Conservation (phyloP, 2,888 invertebrate genomes). For the Callyntrura sp. region DNA sequence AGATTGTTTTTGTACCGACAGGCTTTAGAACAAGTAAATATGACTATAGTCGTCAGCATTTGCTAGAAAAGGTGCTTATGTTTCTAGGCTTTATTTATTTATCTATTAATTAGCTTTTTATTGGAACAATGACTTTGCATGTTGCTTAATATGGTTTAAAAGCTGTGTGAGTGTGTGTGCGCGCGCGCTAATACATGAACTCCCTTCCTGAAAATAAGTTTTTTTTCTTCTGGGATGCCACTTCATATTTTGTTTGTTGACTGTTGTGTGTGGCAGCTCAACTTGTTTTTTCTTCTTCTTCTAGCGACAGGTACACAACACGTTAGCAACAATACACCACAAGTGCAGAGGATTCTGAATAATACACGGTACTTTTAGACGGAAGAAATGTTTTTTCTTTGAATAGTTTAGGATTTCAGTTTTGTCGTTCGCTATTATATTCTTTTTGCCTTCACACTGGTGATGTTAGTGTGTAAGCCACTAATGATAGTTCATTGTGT, state of each 20-base stretch:
- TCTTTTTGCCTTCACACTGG: constrained; percentile 10
- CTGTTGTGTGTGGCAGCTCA: neutral
- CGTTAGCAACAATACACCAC: no score
- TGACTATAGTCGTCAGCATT: neutral
- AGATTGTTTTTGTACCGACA: neutral
- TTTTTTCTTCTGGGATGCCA: neutral
- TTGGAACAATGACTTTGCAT: constrained; percentile 71
- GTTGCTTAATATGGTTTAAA: constrained; percentile 68
- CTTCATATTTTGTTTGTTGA: neutral
- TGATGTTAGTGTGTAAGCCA: neutral
- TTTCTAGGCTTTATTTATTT: constrained; percentile 28
- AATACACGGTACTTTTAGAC: neutral
- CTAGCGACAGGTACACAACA: neutral
- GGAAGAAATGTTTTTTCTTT: neutral
- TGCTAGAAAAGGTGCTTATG: neutral
- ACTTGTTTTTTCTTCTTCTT: neutral
- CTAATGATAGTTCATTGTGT: constrained; percentile 14
- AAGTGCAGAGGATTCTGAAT: no score
- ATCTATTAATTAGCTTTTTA: constrained; percentile 70
- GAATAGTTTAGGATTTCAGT: constrained; percentile 16
- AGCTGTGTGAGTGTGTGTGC: neutral
- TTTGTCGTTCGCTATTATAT: neutral
- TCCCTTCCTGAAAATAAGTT: constrained; percentile 47
- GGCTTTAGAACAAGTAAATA: neutral
- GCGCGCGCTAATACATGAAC: neutral